Evolutionary conservation across 2,797 vertebrate species (phyloP).

Genomic region (Chaenodraco wilsoni): DNA sequence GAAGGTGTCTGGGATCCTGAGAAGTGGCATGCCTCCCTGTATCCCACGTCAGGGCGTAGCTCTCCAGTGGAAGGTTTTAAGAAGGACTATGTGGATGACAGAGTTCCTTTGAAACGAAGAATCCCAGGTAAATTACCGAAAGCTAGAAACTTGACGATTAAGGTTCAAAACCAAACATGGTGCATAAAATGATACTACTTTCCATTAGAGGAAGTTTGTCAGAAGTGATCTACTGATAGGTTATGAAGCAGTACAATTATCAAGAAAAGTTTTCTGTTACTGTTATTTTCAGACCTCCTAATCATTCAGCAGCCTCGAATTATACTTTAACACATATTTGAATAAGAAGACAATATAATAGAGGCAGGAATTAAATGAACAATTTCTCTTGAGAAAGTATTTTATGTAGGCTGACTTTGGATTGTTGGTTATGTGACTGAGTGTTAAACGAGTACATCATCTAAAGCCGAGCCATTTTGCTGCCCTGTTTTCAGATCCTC

Average conservation of each 20-base stretch:
- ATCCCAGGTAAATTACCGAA: slow-evolving; percentile 86
- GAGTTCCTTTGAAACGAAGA: slow-evolving; percentile 90
- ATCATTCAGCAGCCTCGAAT: background rate
- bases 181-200: background rate
- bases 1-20: slow-evolving; percentile 99
- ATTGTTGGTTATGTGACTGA: background rate
- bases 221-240: background rate
- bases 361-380: background rate
- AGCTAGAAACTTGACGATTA: background rate
- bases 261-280: background rate
- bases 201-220: background rate
- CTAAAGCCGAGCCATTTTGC: background rate
- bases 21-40: slow-evolving; percentile 98
- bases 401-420: background rate
- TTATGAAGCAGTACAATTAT: background rate
- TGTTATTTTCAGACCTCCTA: background rate
- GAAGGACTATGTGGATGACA: slow-evolving; percentile 91
- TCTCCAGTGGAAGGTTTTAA: slow-evolving; percentile 93
- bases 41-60: slow-evolving; percentile 91
- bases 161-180: background rate
- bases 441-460: background rate
- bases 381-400: background rate
- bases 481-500: slow-evolving; percentile 86
- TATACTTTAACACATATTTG: background rate
- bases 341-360: background rate